Evolutionary conservation across 2,797 vertebrate genomes (phyloP).

Genomic region (Hozukius guyotensis): DNA sequence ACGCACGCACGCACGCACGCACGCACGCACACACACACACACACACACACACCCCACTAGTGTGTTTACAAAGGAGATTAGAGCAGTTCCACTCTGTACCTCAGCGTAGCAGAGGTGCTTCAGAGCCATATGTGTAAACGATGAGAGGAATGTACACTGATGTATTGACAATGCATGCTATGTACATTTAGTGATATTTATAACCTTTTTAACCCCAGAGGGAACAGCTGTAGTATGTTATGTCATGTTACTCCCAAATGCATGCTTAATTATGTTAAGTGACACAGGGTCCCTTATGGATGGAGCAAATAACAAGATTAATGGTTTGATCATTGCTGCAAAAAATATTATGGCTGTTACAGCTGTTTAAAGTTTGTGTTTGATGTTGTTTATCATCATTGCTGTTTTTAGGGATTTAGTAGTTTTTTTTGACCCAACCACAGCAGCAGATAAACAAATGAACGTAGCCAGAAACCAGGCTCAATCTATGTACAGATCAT

Average conservation of each 20-base stretch:
- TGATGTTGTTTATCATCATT: slow-evolving; percentile 8
- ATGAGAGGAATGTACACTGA: slow-evolving; percentile 57
- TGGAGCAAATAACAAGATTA: not conserved
- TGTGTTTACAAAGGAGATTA: slow-evolving; percentile 76
- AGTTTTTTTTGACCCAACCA: not conserved
- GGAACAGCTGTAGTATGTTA: slow-evolving; percentile 31
- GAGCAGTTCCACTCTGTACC: slow-evolving; percentile 68
- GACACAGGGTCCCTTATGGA: not conserved
- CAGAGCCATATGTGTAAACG: slow-evolving; percentile 61
- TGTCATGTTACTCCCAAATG: slow-evolving; percentile 4
- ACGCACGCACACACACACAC: not conserved
- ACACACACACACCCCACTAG: slow-evolving; percentile 28
- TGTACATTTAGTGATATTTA: slow-evolving; percentile 44
- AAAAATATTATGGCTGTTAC: not conserved
- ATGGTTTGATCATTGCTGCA: not conserved
- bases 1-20: slow-evolving; percentile 24
- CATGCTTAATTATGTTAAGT: not conserved
- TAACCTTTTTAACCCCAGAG: slow-evolving; percentile 32
- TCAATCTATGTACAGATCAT: not conserved
- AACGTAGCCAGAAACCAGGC: not conserved
- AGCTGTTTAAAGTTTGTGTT: slow-evolving; percentile 6
- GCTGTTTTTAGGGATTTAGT: slow-evolving; percentile 15
- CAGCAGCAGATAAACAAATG: not conserved
- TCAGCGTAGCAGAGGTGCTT: slow-evolving; percentile 44
- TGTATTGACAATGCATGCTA: slow-evolving; percentile 34